Conservation (phyloP, 2,888 invertebrate genomes). For the Eustalomyia histrio region DNA sequence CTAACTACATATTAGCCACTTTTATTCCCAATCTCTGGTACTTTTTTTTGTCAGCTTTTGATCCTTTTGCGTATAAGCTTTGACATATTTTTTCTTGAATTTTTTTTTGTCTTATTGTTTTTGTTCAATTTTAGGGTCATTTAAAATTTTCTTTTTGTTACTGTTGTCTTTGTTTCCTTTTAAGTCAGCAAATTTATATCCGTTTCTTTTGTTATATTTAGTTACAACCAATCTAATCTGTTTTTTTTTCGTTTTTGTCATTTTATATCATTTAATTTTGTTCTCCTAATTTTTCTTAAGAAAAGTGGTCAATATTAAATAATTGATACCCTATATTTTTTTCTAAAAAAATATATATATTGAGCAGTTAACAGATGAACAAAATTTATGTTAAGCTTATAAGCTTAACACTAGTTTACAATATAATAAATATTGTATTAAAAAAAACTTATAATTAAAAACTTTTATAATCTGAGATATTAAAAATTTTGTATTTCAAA, state of each 20-base stretch:
- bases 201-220: conserved; percentile 34
- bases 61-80: conserved; percentile 31
- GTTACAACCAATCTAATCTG: conserved; percentile 23
- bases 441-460: too few relatives aligned
- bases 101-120: neutral
- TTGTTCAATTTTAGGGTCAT: conserved; percentile 34
- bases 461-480: too few relatives aligned
- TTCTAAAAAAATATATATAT: neutral
- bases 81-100: conserved; percentile 40
- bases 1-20: conserved; percentile 5
- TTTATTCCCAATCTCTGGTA: neutral
- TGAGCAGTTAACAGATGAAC: neutral
- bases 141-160: conserved; percentile 13
- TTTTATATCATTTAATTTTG: neutral
- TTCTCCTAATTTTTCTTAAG: neutral
- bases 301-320: neutral
- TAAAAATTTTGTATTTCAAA: too few relatives aligned
- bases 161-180: conserved; percentile 20
- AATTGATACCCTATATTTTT: neutral
- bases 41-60: conserved; percentile 6
- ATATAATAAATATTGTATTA: too few relatives aligned
- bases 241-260: conserved; percentile 4
- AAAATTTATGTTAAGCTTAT: too few relatives aligned
- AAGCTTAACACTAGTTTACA: too few relatives aligned
- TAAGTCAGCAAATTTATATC: conserved; percentile 50